phyloP scores from a whole-genome alignment of 1,140 invertebrate genomes.

The Atta cephalotes region DNA sequence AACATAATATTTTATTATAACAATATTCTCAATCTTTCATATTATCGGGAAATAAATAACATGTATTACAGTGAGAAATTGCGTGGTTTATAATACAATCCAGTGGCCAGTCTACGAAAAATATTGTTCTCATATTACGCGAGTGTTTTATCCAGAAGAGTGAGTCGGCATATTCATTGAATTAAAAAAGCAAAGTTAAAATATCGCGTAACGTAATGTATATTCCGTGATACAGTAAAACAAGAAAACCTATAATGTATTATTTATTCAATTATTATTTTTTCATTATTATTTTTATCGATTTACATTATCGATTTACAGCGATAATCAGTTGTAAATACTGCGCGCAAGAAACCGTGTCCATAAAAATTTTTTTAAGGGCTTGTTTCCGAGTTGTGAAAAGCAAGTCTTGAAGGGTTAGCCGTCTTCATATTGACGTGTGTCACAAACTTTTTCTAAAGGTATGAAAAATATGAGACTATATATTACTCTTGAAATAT shows the following conservation, averaged over 20 bases:
- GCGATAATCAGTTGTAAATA: slow-evolving; percentile 32
- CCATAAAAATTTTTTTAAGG: slow-evolving; percentile 25
- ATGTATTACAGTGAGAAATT: slow-evolving; percentile 10
- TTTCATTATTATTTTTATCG: not conserved
- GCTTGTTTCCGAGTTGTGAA: slow-evolving; percentile 5
- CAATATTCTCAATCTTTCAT: not conserved
- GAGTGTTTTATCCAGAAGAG: slow-evolving; percentile 37
- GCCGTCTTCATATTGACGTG: not conserved
- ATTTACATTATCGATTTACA: slow-evolving; percentile 3
- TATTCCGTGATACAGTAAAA: not conserved
- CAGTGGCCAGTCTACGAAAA: slow-evolving; percentile 1
- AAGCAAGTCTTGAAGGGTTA: slow-evolving; percentile 9
- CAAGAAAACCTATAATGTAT: not conserved
- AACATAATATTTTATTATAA: not conserved
- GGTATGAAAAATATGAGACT: not conserved
- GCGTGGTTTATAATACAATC: not conserved
- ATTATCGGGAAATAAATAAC: slow-evolving; percentile 41
- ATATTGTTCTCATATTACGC: slow-evolving; percentile 33
- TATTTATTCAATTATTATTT: slow-evolving; percentile 49
- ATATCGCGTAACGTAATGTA: slow-evolving; percentile 27
- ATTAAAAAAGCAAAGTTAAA: slow-evolving; percentile 56
- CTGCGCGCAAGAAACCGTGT: not conserved
- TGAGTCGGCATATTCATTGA: slow-evolving; percentile 41
- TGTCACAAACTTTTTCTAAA: slow-evolving; percentile 37
- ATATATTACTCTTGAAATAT: slow-evolving; percentile 28